Evolutionary conservation across 1,140 invertebrate genomes (phyloP), one percentile per base, ranked within the genome.

Genomic region (Drosophila truncata): DNA sequence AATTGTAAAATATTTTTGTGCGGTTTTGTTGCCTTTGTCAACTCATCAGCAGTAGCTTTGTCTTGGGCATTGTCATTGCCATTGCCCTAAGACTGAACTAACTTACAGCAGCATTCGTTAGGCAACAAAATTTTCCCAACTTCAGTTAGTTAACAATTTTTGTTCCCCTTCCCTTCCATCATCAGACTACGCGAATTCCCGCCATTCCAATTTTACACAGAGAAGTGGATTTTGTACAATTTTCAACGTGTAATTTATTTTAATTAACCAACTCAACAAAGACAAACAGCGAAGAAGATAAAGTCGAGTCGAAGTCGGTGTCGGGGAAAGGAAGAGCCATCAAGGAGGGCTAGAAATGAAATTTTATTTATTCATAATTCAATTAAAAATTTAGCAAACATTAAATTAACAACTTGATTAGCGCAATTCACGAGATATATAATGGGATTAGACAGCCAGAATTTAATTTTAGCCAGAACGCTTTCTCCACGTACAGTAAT

Each of bases 361-460:
- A 69, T 73, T 82, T 82, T 49, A 63, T 78, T 83, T 83, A 61
- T 73, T 78, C 59, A 74, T 84, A 84, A 84, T 84, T 80, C 72
- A 84, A 84, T 84, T 84, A 69, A 80, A 80, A 84, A 77, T 84
- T 75, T 77, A 80, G 74, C 80, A 83, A 83, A 76, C 76, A 83
- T 83, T 79, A 79, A 83, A 84, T 84, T 80, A 80, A 84, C 77
- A 59, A 78, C 77, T 80, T 84, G 75, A 84, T 84, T 84, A 84
- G 80, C 63, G 66, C 81, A 84, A 84, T 84, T 84, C 82, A 80
- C 81, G 66, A 84, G 75, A 84, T 77, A 82, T 84, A 77, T 80
- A 80, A 84, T 84, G 77, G 52, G 77, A 84, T 84, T 84, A 84
- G 73, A 52, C 46, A 65, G 39, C 65, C 62, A 62, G 78, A 84